Evolutionary conservation across 2,113 vertebrate species (phyloP), one percentile per base, ranked within the genome.

Genomic region (Nothobranchius kuhntae): DNA sequence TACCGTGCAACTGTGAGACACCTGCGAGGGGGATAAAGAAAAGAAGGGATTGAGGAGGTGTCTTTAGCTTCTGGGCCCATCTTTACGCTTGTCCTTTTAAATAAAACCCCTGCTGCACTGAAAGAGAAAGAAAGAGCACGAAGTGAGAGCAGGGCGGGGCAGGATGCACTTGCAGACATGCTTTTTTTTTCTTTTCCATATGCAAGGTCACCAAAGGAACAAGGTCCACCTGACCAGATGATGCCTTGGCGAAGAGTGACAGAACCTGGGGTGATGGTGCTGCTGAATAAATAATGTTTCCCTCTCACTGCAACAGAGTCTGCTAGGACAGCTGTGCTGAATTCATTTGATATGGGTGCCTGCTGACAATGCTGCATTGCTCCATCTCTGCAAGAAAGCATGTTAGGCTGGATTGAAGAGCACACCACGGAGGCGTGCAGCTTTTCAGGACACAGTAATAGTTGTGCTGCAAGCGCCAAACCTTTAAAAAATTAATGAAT

Each of bases 301-400:
- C 52, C 51, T 38, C 50, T 76, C 54, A 8, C 72, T 84, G 74
- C 86, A 85, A 76, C 24, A 77, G 82, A 86, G 86, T 75, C 73
- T 57, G 82, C 77, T 74, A 78, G 85, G 90, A 91, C 89, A 91
- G 89, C 86, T 88, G 90, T 90, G 89, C 68, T 89, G 80, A 91
- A 92, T 91, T 83, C 87, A 89, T 92, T 92, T 85, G 90, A 88
- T 86, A 91, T 70, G 90, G 89, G 82, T 85, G 84, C 77, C 80
- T 78, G 86, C 86, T 90, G 90, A 91, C 88, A 87, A 86, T 88
- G 64, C 87, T 82, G 78, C 87, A 82, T 76, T 75, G 85, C 81
- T 86, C 82, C 47, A 50, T 87, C 88, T 83, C 80, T 80, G 82
- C 80, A 74, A 82, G 83, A 55, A 70, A 87, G 78, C 83, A 77